Base-by-base conservation (phyloP, 2,113 vertebrate genomes). In the Epinephelus fuscoguttatus region DNA sequence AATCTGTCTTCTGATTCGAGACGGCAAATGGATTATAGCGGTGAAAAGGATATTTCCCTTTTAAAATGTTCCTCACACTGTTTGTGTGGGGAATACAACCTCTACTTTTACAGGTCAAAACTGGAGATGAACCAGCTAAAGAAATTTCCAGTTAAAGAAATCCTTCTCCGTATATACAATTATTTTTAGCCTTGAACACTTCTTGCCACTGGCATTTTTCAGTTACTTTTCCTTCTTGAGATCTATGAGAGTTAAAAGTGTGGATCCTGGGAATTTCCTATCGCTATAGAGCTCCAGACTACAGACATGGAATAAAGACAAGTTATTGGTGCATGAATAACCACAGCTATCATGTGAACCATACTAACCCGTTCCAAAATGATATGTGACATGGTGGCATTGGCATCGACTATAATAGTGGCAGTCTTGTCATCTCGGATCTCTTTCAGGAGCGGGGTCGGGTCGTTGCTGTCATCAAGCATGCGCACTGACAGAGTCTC, bases 391-490 rank as follows among this genome's bases (percentile, higher is more conserved):
- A 98, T 98, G 90, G 97, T 99, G 84, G 98, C 97, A 0, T 98
- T 99, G 94, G 98, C 98, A 0, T 99, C 98, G 1, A 99, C 96
- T 27, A 99, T 99, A 92, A 99, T 99, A 70, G 98, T 99, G 75
- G 96, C 96, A 0, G 98, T 99, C 94, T 99, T 99, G 95, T 99
- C 98, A 0, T 99, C 98, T 6, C 98, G 93, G 80, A 99, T 99
- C 93, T 99, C 98, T 90, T 99, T 99, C 21, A 99, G 95, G 27
- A 99, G 96, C 0, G 98, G 97, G 25, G 98, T 99, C 6, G 98
- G 98, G 68, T 99, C 98, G 87, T 97, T 93, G 92, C 96, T 98
- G 93, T 99, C 97, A 23, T 99, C 98, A 74, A 99, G 93, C 97
- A 99, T 99, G 91, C 98, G 97, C 72, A 99, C 97, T 0, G 98